Evolutionary conservation across 1,140 invertebrate genomes (phyloP).

Genomic region (Homarus americanus): DNA sequence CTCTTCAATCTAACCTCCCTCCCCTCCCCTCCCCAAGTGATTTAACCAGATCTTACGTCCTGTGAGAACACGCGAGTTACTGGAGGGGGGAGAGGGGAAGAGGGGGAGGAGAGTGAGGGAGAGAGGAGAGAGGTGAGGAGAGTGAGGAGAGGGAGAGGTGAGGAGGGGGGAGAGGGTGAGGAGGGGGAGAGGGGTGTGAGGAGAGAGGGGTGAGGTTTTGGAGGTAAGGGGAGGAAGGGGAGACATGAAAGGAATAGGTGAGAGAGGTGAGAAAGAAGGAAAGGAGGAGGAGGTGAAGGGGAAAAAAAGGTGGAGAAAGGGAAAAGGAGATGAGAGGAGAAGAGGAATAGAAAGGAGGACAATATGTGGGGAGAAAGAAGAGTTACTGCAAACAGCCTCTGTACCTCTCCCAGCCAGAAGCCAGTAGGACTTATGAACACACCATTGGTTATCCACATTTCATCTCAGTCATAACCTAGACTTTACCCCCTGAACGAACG

Average conservation of each 20-base stretch:
- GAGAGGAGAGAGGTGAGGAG: not conserved
- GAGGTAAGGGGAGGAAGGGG: not conserved
- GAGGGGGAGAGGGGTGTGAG: not conserved
- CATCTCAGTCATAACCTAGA: too few species aligned
- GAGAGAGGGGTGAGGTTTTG: not conserved
- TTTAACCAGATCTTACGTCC: too few species aligned
- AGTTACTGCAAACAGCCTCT: too few species aligned
- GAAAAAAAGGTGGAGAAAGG: too few species aligned
- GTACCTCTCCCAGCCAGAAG: too few species aligned
- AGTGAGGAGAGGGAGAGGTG: slow-evolving; percentile 12
- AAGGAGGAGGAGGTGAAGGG: not conserved
- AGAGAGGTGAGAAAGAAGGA: not conserved
- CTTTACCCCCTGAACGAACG: too few species aligned
- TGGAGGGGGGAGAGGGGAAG: not conserved
- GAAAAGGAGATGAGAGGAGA: slow-evolving; percentile 2
- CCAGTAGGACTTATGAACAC: too few species aligned
- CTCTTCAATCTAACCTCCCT: too few species aligned
- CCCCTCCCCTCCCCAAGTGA: too few species aligned
- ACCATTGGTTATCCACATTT: too few species aligned
- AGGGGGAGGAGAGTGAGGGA: not conserved
- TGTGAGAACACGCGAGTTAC: not conserved
- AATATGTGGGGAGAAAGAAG: not conserved
- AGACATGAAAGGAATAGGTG: too few species aligned
- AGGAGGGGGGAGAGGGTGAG: not conserved
- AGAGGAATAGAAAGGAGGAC: not conserved